Base-by-base conservation (phyloP, 2,113 vertebrate species). In the Pyrgilauda ruficollis region DNA sequence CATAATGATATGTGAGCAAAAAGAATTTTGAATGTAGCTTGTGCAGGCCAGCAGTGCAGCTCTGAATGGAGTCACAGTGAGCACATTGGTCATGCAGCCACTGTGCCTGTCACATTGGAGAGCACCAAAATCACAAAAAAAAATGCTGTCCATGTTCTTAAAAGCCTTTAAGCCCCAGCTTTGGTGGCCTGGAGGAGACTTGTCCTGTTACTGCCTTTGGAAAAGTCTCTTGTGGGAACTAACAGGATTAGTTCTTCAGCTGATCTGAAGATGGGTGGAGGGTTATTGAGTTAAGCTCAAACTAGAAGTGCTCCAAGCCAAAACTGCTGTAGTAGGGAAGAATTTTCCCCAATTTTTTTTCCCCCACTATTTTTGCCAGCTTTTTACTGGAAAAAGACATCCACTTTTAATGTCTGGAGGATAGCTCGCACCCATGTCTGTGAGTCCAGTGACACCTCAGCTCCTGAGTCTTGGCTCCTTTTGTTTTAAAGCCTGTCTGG, bases 331-430 rank as follows among this genome's bases (percentile, higher is more conserved):
- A 90, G 26, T 31, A 59, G 33, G 33, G 23, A 64, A 55, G 21
- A 27, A 27, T 35, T 59, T 73, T 31, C 9, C 20, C 22, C 15
- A 13, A 15, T 46, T 33, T 6, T 19, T 19, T 11, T 0, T 3
- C 5, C 0, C 18, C 10, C 4, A 1, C 6, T 11, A 14, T 28
- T 55, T 78, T 59, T 68, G 4, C 16, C 21, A 67, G 15, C 21
- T 64, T 83, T 85, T 75, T 43, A 46, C 39, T 81, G 33, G 16
- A 59, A 53, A 46, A 77, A 49, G 23, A 49, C 10, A 24, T 0
- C 21, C 19, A 19, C 33, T 53, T 63, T 17, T 46, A 79, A 31
- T 43, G 44, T 58, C 59, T 41, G 49, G 47, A 63, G 27, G 11
- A 10, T 59, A 52, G 64, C 28, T 74, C 47, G 10, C 22, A n/a